Percentiles rank a stretch among this genome's conserved stretches.
These are phyloP conservation scores for Ferrisia virgata DNA, from an alignment of 2,888 invertebrate genomes.

Conservation along the genomic window DNA sequence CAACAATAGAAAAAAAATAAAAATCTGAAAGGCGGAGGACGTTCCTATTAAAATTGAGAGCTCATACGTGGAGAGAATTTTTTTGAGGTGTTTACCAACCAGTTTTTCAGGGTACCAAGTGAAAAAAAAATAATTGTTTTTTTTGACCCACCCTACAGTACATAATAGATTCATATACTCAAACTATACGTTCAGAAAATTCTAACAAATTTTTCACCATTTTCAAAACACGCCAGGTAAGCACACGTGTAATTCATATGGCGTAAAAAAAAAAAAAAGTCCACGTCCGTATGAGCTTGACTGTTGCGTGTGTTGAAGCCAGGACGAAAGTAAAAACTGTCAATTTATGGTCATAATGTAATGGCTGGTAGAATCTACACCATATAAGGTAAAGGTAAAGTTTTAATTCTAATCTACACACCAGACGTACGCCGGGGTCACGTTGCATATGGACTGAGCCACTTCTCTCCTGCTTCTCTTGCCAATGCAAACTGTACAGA, in stretches of 20 bases:
- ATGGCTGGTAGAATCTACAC: not conserved
- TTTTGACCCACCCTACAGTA: no score
- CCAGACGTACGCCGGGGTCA: conserved; percentile 26
- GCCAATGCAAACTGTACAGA: not conserved
- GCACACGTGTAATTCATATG: not conserved
- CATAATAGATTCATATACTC: no score
- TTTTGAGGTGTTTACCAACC: no score
- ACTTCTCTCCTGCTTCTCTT: not conserved
- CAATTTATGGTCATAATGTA: conserved; percentile 38
- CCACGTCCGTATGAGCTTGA: not conserved
- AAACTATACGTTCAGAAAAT: no score
- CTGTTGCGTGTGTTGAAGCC: not conserved
- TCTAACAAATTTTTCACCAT: no score
- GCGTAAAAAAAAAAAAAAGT: not conserved
- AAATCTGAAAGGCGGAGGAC: no score
- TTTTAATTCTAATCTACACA: conserved; percentile 2
- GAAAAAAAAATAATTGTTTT: no score
- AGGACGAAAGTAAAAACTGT: conserved; percentile 20
- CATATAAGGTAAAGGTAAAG: conserved; percentile 40
- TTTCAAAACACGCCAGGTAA: not conserved
- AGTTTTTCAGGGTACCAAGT: no score
- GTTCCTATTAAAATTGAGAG: no score
- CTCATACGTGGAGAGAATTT: no score
- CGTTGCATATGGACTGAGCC: conserved; percentile 6
- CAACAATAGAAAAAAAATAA: no score